Conservation (phyloP, 2,113 vertebrate genomes). For the Microtus oregoni region DNA sequence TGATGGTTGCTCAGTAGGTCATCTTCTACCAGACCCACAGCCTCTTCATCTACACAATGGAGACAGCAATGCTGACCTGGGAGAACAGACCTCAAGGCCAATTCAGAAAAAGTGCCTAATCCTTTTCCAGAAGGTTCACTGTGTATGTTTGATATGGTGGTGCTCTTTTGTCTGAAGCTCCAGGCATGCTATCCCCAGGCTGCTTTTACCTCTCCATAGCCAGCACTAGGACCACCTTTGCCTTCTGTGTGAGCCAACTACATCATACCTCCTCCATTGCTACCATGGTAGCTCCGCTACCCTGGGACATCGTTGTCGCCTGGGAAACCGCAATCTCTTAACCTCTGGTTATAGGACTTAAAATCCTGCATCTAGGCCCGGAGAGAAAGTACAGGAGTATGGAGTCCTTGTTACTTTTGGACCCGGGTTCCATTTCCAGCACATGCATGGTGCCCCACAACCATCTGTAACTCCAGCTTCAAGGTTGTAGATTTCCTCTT, state of each 20-base stretch:
- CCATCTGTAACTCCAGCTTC: not conserved
- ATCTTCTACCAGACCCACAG: not conserved
- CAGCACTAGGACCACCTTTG: not conserved
- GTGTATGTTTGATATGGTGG: not conserved
- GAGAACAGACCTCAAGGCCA: not conserved
- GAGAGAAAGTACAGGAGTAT: not conserved
- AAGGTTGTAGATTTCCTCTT: too few species aligned
- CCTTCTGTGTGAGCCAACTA: not conserved
- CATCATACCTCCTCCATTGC: not conserved
- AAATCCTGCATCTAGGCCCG: not conserved
- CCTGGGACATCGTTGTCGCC: accelerated
- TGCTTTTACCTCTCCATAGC: not conserved
- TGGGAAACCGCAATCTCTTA: not conserved
- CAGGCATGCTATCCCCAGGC: not conserved
- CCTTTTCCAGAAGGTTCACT: accelerated
- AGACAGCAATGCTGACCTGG: not conserved
- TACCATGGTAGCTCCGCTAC: accelerated
- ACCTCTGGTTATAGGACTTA: not conserved
- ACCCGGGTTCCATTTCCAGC: not conserved
- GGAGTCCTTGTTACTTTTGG: not conserved
- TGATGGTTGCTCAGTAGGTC: not conserved
- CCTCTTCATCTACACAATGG: not conserved
- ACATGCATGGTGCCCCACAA: not conserved
- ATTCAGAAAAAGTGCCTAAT: not conserved
- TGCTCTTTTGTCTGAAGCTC: not conserved